Percentiles rank a stretch among this genome's conserved stretches.
Evolutionary conservation across 2,797 vertebrate species (phyloP).

Genomic region (Syndactyla subalaris): DNA sequence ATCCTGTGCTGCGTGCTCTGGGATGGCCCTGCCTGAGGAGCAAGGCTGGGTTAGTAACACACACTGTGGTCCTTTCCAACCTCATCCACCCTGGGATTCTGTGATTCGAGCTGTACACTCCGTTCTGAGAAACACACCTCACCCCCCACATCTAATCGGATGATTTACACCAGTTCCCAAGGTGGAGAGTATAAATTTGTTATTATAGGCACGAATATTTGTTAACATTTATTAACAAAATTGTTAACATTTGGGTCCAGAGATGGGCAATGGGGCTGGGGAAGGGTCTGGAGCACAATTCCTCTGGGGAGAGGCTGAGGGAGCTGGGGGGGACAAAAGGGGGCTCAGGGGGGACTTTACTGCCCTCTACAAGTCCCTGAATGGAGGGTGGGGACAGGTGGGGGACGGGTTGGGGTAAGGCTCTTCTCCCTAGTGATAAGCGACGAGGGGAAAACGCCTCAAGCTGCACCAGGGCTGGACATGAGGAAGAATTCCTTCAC

Average conservation of each 20-base stretch:
- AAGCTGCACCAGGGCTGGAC: rapidly evolving
- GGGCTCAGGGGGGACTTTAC: rapidly evolving
- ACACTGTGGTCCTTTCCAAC: not conserved
- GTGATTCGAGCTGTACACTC: not conserved
- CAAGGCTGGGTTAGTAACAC: too few relatives aligned
- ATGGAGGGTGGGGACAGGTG: too few relatives aligned
- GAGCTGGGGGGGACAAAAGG: not conserved
- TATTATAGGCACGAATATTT: not conserved
- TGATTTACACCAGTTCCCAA: rapidly evolving
- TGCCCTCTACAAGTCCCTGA: not conserved
- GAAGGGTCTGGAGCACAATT: not conserved
- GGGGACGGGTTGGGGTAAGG: rapidly evolving
- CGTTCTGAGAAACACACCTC: not conserved
- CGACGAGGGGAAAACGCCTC: rapidly evolving
- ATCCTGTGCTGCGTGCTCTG: rapidly evolving
- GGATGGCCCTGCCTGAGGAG: not conserved
- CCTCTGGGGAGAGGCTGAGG: rapidly evolving
- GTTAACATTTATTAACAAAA: not conserved
- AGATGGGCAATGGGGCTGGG: not conserved
- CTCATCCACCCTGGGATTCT: not conserved
- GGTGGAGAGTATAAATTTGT: too few relatives aligned
- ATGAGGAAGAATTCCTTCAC: not conserved
- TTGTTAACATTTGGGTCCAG: not conserved
- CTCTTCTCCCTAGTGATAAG: not conserved
- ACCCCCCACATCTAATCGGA: rapidly evolving